Base-by-base conservation (phyloP, 2,888 invertebrate genomes). In the Drosophila sordidula region DNA sequence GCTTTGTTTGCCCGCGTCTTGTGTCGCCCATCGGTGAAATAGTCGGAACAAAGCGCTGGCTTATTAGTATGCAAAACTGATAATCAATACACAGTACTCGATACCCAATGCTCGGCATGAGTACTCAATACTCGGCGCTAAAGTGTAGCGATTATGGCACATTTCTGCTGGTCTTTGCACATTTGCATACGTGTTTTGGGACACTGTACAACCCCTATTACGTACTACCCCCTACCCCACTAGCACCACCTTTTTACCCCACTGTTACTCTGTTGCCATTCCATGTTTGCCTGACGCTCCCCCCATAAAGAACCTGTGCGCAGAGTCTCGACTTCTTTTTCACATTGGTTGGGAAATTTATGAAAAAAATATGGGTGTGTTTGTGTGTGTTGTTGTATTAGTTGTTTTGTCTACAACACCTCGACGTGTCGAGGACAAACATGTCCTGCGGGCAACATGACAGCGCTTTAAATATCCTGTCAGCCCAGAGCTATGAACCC, bases 21-120 rank as follows among this genome's bases (percentile, higher is more conserved):
- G 34, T 26, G 18, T n/a, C 39, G 55, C 25, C 57, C 54, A 51
- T 47, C 64, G 51, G 42, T 45, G 56, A 47, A 61, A 74, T 70
- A 18, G 39, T 58, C 25, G 58, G 34, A 65, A 72, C 78, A 76
- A 64, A 62, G 66, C 70, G 50, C 52, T 58, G 55, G 56, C 68
- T 70, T 86, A 88, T 88, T 88, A 87, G 89, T 87, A 85, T 85
- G 85, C 89, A 88, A 84, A 86, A 80, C 84, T 83, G 78, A 87
- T 85, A 85, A 85, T 85, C 89, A 88, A 87, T 85, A 80, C 72
- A 64, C 65, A 69, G 63, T 64, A 32, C 51, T 54, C 39, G 45
- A 57, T 55, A 54, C 52, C 8, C 62, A 42, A 25, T 51, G 22
- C 55, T 56, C 49, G 46, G 75, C 61, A 65, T 29, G 32, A 25